phyloP scores from a whole-genome alignment of 2,888 invertebrate genomes.

The Sphecodes monilicornis region DNA sequence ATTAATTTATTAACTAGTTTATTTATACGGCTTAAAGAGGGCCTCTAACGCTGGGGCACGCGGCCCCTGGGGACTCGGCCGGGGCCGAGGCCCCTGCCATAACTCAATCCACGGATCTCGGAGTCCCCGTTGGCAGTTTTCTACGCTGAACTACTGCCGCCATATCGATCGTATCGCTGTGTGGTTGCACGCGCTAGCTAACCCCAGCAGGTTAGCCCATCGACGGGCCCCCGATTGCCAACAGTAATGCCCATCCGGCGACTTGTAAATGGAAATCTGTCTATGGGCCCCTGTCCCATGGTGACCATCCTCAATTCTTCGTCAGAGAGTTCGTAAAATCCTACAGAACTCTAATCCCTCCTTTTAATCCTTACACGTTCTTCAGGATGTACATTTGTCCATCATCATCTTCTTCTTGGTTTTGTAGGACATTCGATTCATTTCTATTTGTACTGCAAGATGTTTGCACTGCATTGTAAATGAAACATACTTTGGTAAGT shows the following conservation, averaged over 20 bases:
- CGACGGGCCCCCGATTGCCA: conserved; percentile 41
- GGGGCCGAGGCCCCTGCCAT: conserved; percentile 64
- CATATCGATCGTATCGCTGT: conserved; percentile 53
- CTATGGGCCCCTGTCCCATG: conserved; percentile 23
- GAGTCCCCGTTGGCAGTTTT: conserved; percentile 68
- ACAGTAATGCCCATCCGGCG: conserved; percentile 61
- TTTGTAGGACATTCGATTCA: no score
- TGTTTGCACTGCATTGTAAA: no score
- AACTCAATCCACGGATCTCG: conserved; percentile 77
- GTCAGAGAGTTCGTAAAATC: conserved; percentile 12
- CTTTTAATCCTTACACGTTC: no score
- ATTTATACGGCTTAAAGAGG: conserved; percentile 75
- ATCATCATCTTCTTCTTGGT: no score
- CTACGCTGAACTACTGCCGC: conserved; percentile 58
- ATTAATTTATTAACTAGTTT: conserved; percentile 82
- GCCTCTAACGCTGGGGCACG: conserved; percentile 60
- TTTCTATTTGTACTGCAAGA: no score
- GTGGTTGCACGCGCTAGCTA: conserved; percentile 44
- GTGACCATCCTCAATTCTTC: conserved; percentile 1
- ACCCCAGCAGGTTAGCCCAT: conserved; percentile 29
- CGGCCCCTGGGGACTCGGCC: conserved; percentile 64
- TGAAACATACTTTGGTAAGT: no score
- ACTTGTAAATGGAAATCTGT: conserved; percentile 72
- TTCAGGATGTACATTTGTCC: no score
- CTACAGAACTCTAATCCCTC: background rate